Evolutionary conservation across 1,140 invertebrate species (phyloP), one percentile per base, ranked within the genome.

Genomic region (Epicauta chinensis): DNA sequence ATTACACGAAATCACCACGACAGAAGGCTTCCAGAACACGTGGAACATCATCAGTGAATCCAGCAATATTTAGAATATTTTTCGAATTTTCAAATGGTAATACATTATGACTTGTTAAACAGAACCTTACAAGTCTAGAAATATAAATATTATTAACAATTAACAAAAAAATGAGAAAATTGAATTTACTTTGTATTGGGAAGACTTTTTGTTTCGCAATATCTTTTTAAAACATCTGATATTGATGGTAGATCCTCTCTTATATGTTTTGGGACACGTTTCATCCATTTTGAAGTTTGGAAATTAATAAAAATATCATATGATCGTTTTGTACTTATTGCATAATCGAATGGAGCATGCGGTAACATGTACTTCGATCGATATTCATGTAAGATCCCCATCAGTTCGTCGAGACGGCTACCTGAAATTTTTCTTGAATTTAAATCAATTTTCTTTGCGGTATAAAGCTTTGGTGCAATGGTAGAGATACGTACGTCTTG

Each of bases 291-390:
- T 51, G 72, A 68, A 35, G 67, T 60, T 55, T 72, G 59, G 15
- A 76, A 56, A 49, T 77, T 78, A 13, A 80, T 74, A 56, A 83
- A 81, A 35, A 82, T 72, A 63, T 84, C 82, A 31, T 81, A 72
- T 44, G 66, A 58, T 48, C 76, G 75, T n/a, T 78, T 76, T 2
- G 78, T 60, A 32, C 75, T 54, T 12, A 61, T 55, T 1, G 82
- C 82, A 77, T 79, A 84, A 1, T 73, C 58, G 53, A 85, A 75
- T 3, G 81, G 79, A 36, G 75, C 72, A 12, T 71, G 65, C 46
- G 74, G 70, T 56, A 77, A 71, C 2, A 76, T 73, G 11, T 56
- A 61, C 9, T 74, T 74, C 45, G 73, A 53, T 11, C 63, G 63
- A 38, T 59, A 59, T 31, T 59, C 43, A 29, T 67, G 54, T 13